A percentile compares a stretch with the other conserved stretches of the same genome.
Conservation (phyloP, 2,113 vertebrate species). For the Pungitius pungitius region DNA sequence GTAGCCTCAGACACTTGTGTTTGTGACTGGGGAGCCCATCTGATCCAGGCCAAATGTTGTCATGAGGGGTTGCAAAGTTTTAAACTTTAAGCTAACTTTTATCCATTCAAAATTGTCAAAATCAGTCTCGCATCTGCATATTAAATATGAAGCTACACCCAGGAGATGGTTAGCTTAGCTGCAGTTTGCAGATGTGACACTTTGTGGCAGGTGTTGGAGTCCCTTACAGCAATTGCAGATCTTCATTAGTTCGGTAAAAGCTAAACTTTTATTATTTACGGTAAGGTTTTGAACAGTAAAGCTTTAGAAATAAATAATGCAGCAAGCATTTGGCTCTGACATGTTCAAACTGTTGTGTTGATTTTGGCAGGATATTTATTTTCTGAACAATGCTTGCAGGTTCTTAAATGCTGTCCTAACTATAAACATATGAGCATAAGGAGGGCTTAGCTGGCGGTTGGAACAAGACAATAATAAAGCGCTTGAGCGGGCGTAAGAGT, state of each 20-base stretch:
- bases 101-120: too few species aligned
- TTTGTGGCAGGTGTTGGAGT: neutral
- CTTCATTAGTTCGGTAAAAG: neutral
- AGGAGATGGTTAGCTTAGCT: neutral
- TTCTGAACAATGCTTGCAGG: conserved; percentile 12
- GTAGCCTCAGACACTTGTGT: conserved; percentile 20
- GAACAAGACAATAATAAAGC: conserved; percentile 35
- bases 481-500: conserved; percentile 1
- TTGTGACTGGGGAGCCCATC: neutral
- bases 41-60: conserved; percentile 19
- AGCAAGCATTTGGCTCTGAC: neutral
- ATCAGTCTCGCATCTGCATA: neutral
- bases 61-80: conserved; percentile 7
- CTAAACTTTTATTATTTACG: neutral
- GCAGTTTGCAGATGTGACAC: neutral
- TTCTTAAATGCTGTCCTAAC: conserved; percentile 26
- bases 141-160: neutral
- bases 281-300: neutral
- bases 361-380: neutral
- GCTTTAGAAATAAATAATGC: too few species aligned
- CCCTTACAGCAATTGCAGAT: neutral
- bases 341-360: neutral
- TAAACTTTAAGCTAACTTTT: neutral
- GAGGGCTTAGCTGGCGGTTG: conserved; percentile 11
- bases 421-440: conserved; percentile 28